Conservation (phyloP, 2,113 vertebrate species). For the Alethe castanea region DNA sequence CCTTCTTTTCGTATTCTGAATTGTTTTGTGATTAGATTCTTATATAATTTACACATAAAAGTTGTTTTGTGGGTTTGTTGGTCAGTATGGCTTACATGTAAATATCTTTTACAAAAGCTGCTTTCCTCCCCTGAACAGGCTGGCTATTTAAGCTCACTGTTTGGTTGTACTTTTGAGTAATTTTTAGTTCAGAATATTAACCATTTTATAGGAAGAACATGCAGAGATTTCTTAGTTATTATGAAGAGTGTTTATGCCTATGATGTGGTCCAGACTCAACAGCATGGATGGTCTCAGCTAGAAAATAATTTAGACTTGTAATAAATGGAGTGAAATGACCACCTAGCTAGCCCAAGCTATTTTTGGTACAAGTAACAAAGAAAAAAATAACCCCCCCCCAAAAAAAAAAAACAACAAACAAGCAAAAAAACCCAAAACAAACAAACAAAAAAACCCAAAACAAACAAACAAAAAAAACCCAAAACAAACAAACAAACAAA, state of each 20-base stretch:
- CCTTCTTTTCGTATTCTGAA: background rate
- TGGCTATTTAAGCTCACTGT: background rate
- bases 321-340: background rate
- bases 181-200: background rate
- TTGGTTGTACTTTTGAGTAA: conserved; percentile 2
- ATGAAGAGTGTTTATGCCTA: background rate
- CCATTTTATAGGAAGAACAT: background rate
- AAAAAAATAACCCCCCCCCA: background rate
- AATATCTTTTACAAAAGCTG: background rate
- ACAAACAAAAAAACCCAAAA: background rate
- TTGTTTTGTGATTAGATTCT: background rate
- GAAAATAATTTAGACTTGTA: background rate
- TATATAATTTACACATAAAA: background rate
- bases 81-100: background rate
- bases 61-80: background rate
- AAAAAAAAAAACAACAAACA: background rate
- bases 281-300: background rate
- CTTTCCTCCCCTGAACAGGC: background rate
- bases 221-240: background rate
- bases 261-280: background rate
- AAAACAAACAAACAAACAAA: no score
- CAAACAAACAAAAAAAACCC: no score
- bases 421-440: background rate
- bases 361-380: background rate
- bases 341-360: background rate